Conservation (phyloP, 2,888 invertebrate species). For the Agriopis leucophaearia region DNA sequence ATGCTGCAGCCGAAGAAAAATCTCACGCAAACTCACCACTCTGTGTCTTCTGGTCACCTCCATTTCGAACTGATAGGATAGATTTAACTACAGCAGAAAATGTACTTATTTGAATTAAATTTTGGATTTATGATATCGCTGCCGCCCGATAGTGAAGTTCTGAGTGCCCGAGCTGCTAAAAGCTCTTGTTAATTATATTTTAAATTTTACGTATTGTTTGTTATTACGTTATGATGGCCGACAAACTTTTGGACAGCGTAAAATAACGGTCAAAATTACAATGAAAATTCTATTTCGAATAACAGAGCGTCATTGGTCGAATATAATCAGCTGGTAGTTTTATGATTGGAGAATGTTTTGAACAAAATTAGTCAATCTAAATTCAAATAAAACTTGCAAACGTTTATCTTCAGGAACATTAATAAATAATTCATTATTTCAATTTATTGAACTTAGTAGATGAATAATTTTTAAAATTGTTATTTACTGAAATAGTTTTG, state of each 20-base stretch:
- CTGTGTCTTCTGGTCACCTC: constrained; percentile 69
- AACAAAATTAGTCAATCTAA: background rate
- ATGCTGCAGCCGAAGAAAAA: background rate
- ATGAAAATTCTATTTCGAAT: constrained; percentile 30
- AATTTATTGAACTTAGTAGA: too few species aligned
- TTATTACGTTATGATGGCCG: too few species aligned
- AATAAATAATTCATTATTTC: too few species aligned
- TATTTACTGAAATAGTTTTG: too few species aligned
- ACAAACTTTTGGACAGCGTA: background rate
- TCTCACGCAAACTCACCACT: constrained; percentile 58
- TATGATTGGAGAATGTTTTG: constrained; percentile 33
- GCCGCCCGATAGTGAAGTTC: background rate
- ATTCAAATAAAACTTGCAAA: background rate
- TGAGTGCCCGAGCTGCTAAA: background rate
- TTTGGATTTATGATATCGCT: constrained; percentile 1
- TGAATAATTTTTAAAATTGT: too few species aligned
- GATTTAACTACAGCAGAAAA: background rate
- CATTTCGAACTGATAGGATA: constrained; percentile 53
- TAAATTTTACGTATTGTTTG: background rate
- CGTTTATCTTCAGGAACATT: too few species aligned
- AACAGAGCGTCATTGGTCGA: constrained; percentile 27
- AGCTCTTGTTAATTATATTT: background rate
- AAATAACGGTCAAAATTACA: constrained; percentile 33
- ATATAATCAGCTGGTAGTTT: constrained; percentile 36
- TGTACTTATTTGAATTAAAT: background rate